These are phyloP conservation scores for Cryptocephalus moraei DNA, from an alignment of 2,888 invertebrate genomes.

Conservation along the genomic window DNA sequence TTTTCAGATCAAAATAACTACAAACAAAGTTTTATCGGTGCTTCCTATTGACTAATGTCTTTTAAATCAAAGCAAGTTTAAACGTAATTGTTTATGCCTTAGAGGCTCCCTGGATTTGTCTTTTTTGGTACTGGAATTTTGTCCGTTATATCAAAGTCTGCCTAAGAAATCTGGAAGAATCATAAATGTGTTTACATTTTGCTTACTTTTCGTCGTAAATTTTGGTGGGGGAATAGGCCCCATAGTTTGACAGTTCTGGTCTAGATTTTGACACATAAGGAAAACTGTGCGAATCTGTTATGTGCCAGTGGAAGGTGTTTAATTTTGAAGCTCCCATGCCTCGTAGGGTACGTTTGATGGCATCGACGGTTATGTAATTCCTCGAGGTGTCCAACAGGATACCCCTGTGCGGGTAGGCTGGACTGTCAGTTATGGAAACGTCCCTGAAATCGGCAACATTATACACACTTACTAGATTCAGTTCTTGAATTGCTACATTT, in stretches of 20 bases:
- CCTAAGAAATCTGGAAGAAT: neutral
- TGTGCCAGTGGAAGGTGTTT: constrained; percentile 93
- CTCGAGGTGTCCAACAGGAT: constrained; percentile 71
- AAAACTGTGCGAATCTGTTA: constrained; percentile 89
- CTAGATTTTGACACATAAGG: constrained; percentile 70
- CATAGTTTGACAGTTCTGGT: constrained; percentile 61
- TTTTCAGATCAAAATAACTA: no score
- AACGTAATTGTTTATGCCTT: no score
- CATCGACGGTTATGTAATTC: constrained; percentile 67
- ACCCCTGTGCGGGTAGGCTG: constrained; percentile 76
- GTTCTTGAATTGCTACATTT: no score
- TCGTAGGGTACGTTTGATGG: constrained; percentile 68
- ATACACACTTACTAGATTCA: no score
- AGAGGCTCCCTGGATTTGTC: no score
- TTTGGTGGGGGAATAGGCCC: constrained; percentile 69
- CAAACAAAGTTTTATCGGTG: no score
- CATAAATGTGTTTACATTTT: neutral
- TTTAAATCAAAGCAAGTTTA: no score
- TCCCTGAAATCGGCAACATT: constrained; percentile 32
- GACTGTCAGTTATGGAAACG: constrained; percentile 60
- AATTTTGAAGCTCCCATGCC: constrained; percentile 85
- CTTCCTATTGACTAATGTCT: no score
- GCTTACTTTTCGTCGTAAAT: constrained; percentile 42
- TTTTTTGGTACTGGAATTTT: no score
- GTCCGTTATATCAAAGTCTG: no score